Conservation (phyloP, 2,888 invertebrate species). For the Trimorus sp. region DNA sequence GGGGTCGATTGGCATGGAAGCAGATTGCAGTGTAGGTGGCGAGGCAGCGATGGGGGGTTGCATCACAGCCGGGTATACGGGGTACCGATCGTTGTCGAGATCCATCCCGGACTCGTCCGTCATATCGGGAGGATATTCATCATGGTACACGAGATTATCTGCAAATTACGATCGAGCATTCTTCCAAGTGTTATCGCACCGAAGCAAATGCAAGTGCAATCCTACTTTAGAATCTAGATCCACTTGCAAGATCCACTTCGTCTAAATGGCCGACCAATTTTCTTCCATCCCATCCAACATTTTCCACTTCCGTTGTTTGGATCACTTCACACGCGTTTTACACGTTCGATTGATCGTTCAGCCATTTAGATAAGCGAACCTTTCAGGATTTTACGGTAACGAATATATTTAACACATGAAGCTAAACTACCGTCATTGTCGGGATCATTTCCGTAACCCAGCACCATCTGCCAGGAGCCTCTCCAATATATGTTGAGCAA, state of each 20-base stretch:
- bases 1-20: conserved; percentile 83
- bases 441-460: conserved; percentile 73
- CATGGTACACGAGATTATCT: conserved; percentile 76
- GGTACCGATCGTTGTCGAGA: conserved; percentile 79
- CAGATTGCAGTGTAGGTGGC: conserved; percentile 82
- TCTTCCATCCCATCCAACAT: too few relatives aligned
- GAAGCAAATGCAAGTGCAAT: background rate
- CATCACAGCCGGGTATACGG: conserved; percentile 79
- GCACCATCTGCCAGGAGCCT: conserved; percentile 75
- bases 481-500: conserved; percentile 75
- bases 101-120: conserved; percentile 79
- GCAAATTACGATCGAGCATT: conserved; percentile 10
- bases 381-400: too few relatives aligned
- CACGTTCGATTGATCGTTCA: too few relatives aligned
- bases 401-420: background rate
- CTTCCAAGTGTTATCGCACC: too few relatives aligned
- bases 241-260: too few relatives aligned
- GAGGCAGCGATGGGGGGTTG: conserved; percentile 73
- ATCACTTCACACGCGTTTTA: too few relatives aligned
- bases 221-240: too few relatives aligned
- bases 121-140: conserved; percentile 79
- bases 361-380: too few relatives aligned
- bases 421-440: conserved; percentile 67
- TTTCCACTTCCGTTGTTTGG: too few relatives aligned
- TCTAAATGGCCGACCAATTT: too few relatives aligned